Evolutionary conservation across 2,888 invertebrate species (phyloP).

Genomic region (Fabriciana adippe): DNA sequence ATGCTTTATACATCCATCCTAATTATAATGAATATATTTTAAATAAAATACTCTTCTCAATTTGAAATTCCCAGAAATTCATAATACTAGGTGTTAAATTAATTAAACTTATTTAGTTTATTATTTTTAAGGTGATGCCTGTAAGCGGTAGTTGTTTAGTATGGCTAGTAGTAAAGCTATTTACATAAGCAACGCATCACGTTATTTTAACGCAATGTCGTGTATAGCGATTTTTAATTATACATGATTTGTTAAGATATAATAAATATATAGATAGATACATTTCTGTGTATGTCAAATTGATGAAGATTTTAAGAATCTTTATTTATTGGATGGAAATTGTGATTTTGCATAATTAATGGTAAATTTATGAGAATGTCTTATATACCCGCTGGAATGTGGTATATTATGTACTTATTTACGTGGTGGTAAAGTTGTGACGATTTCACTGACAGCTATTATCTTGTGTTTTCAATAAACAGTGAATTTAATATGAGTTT

Average conservation of each 20-base stretch:
- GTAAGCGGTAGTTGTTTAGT: slow-evolving; percentile 28
- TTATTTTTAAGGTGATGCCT: slow-evolving; percentile 15
- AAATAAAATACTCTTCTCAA: slow-evolving; percentile 47
- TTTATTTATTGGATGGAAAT: slow-evolving; percentile 31
- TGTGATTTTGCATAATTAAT: slow-evolving; percentile 44
- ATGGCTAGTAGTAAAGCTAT: slow-evolving; percentile 28
- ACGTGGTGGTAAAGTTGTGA: slow-evolving; percentile 49
- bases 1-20: slow-evolving; percentile 43
- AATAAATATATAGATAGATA: background rate
- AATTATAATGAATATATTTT: slow-evolving; percentile 22
- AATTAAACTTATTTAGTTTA: slow-evolving; percentile 16
- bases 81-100: slow-evolving; percentile 16
- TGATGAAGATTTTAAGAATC: slow-evolving; percentile 42
- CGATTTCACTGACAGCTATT: slow-evolving; percentile 64
- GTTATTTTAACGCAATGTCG: slow-evolving; percentile 1
- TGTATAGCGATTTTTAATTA: slow-evolving; percentile 7
- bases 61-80: slow-evolving; percentile 54
- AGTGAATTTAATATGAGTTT: slow-evolving; percentile 24
- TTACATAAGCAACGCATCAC: slow-evolving; percentile 29
- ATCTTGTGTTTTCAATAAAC: slow-evolving; percentile 68
- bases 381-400: slow-evolving; percentile 23
- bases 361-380: slow-evolving; percentile 32
- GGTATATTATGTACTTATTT: slow-evolving; percentile 29
- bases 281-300: slow-evolving; percentile 53
- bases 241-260: slow-evolving; percentile 5